Evolutionary conservation across 2,113 vertebrate species (phyloP).

Genomic region (Saimiri boliviensis): DNA sequence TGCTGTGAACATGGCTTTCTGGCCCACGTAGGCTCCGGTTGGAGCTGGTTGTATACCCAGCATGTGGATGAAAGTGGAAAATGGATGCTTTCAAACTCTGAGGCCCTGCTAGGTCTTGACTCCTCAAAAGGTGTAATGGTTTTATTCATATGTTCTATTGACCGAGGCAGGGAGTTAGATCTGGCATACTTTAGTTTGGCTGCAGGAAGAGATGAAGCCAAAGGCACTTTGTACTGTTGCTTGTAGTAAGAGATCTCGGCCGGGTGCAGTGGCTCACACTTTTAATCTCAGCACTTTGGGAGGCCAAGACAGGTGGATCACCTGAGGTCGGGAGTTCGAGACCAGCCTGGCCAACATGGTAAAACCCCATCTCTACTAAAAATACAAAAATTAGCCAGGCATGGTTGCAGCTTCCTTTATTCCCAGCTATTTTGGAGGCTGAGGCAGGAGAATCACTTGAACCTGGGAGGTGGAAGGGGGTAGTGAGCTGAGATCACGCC

Average conservation of each 20-base stretch:
- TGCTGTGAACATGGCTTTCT: background rate
- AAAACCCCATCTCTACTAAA: background rate
- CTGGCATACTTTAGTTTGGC: background rate
- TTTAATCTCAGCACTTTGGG: background rate
- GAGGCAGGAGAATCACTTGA: background rate
- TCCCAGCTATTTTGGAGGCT: background rate
- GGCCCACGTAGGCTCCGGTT: fast-evolving
- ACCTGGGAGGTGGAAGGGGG: background rate
- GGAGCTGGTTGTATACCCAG: background rate
- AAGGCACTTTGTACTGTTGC: no score
- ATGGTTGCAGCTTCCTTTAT: fast-evolving
- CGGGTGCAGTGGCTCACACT: background rate
- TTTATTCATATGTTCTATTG: background rate
- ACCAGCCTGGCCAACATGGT: background rate
- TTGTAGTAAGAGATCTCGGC: background rate
- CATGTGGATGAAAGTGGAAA: background rate
- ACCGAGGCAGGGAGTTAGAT: background rate
- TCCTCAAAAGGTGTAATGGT: background rate
- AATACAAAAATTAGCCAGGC: background rate
- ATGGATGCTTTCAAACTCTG: background rate
- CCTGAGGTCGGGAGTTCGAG: background rate
- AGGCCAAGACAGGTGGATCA: background rate
- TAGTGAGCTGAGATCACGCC: background rate
- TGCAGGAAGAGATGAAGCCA: background rate
- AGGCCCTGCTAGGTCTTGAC: background rate